Conservation (phyloP, 2,888 invertebrate species). For the Tachina grossa region DNA sequence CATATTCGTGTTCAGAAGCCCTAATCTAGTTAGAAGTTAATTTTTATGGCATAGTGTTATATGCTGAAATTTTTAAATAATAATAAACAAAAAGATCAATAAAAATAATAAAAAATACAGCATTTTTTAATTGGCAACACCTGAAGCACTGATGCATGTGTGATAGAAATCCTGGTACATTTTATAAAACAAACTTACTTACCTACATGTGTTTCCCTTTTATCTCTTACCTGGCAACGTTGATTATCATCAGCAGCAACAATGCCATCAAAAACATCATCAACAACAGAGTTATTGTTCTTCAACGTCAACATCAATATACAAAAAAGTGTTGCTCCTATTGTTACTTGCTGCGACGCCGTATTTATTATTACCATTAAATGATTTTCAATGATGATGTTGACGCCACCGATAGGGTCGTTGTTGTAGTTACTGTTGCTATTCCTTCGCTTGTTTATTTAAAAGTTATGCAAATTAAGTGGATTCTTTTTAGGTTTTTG, state of each 20-base stretch:
- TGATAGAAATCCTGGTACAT: no score
- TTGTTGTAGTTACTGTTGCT: neutral
- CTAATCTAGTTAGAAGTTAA: no score
- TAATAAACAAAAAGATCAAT: no score
- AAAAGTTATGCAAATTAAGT: conserved; percentile 58
- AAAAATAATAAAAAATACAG: no score
- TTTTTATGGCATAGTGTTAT: no score
- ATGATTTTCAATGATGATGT: conserved; percentile 58
- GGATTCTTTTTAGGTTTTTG: conserved; percentile 25
- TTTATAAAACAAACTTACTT: no score
- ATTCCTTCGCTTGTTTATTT: conserved; percentile 20
- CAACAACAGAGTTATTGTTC: conserved; percentile 22
- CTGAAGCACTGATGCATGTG: no score
- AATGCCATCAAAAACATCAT: neutral
- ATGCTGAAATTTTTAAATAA: no score
- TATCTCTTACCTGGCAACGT: no score
- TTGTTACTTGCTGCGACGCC: conserved; percentile 11
- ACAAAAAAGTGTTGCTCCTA: conserved; percentile 4
- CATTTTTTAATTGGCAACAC: no score
- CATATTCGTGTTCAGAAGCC: no score
- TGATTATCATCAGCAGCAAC: neutral
- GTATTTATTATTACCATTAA: conserved; percentile 50
- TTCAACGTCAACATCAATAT: neutral
- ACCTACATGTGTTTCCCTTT: no score
- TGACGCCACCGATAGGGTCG: conserved; percentile 5